Percentiles rank a stretch among this genome's conserved stretches.
These are phyloP conservation scores for Cinclus mexicanus DNA, from an alignment of 2,113 vertebrate genomes.

Conservation along the genomic window DNA sequence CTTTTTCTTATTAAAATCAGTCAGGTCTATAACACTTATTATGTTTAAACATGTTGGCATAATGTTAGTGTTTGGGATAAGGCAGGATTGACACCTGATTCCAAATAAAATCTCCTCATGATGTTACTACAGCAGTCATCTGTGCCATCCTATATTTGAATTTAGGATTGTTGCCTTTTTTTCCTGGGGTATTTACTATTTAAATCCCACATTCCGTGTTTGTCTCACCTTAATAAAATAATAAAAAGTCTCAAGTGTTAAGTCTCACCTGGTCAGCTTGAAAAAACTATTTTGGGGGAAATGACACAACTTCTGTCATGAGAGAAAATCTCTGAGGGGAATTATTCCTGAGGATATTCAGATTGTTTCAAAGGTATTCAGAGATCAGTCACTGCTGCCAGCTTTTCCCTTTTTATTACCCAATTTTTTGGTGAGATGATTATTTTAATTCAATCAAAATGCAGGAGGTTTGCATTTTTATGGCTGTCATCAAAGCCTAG, in stretches of 20 bases:
- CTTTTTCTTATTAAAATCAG: background rate
- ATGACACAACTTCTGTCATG: background rate
- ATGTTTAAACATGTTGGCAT: background rate
- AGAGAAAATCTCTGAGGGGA: background rate
- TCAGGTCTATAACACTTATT: background rate
- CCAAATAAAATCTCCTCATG: background rate
- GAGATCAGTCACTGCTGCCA: background rate
- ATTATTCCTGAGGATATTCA: background rate
- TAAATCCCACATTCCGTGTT: background rate
- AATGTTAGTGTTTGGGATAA: background rate
- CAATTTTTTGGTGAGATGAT: background rate
- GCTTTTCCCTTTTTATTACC: background rate
- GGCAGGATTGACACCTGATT: background rate
- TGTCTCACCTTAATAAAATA: background rate
- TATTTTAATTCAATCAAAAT: background rate
- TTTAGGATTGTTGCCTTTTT: background rate
- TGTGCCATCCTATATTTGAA: background rate
- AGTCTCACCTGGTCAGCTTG: background rate
- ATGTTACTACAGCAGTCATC: background rate
- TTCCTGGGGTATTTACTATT: background rate
- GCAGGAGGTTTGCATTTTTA: background rate
- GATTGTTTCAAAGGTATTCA: background rate
- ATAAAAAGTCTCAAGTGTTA: background rate
- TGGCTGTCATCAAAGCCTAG: background rate
- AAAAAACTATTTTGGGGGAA: background rate